Evolutionary conservation across 2,797 vertebrate genomes (phyloP).

Genomic region (Syndactyla subalaris): DNA sequence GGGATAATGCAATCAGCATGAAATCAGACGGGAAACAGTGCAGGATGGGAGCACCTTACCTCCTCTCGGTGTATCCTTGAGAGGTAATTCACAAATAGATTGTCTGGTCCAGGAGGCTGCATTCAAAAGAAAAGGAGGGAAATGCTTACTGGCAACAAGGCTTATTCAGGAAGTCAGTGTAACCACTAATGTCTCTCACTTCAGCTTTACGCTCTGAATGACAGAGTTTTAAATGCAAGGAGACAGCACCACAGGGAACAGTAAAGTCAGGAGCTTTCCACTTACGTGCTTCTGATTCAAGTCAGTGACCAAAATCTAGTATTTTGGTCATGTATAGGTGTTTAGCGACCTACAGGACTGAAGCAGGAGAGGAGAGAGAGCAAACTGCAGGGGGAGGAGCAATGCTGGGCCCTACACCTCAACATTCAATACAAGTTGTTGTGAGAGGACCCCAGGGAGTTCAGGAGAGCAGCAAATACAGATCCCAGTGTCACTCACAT

Average conservation of each 20-base stretch:
- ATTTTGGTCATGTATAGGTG: not conserved
- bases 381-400: not conserved
- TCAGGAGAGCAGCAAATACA: not conserved
- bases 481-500: constrained; percentile 77
- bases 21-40: not conserved
- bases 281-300: not conserved
- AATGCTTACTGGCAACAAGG: not conserved
- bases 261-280: not conserved
- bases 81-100: constrained; percentile 98
- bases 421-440: not conserved
- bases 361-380: not conserved
- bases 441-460: not conserved
- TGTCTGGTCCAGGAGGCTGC: constrained; percentile 91
- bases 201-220: not conserved
- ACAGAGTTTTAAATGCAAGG: not conserved
- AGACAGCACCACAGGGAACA: not conserved
- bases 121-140: constrained; percentile 16
- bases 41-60: constrained; percentile 71
- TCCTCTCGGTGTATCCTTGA: constrained; percentile 98
- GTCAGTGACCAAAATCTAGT: not conserved
- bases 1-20: not conserved
- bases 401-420: not conserved
- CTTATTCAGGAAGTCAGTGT: not conserved
- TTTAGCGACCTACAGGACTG: not conserved
- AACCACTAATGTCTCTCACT: not conserved